Percentiles rank a stretch among this genome's conserved stretches.
Conservation (phyloP, 2,113 vertebrate genomes). For the Irena cyanogastra region DNA sequence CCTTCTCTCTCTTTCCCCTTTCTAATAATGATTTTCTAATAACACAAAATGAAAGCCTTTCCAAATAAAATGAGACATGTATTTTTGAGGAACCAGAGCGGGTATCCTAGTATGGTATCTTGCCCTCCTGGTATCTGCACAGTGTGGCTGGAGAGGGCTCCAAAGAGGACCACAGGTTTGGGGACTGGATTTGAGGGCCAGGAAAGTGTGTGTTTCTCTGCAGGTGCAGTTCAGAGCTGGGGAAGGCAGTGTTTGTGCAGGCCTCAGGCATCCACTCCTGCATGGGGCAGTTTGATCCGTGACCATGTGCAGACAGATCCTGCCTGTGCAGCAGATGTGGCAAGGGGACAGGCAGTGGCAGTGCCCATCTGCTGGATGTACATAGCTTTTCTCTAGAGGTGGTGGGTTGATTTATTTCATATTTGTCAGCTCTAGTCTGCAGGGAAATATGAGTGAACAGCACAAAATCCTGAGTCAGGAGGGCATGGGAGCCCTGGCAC, state of each 20-base stretch:
- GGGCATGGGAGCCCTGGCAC: not conserved
- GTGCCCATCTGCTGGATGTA: not conserved
- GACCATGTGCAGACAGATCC: not conserved
- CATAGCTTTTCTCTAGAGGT: not conserved
- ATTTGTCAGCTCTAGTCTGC: not conserved
- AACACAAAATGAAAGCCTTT: not conserved
- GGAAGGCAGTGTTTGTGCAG: not conserved
- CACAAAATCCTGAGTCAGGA: not conserved
- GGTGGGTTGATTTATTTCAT: not conserved
- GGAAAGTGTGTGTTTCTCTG: not conserved
- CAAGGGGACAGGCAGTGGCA: not conserved
- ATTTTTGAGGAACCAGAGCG: not conserved
- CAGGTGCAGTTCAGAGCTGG: not conserved
- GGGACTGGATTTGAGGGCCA: not conserved
- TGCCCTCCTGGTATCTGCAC: not conserved
- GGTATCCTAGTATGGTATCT: not conserved
- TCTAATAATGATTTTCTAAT: not conserved
- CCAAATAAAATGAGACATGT: not conserved
- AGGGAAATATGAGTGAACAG: not conserved
- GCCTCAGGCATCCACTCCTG: not conserved
- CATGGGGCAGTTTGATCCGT: not conserved
- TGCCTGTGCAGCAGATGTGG: rapidly evolving
- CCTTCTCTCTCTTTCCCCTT: not conserved
- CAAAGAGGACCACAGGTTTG: not conserved
- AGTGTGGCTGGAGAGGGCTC: not conserved